Conservation (phyloP, 2,113 vertebrate species). For the Pomatostomus ruficeps region DNA sequence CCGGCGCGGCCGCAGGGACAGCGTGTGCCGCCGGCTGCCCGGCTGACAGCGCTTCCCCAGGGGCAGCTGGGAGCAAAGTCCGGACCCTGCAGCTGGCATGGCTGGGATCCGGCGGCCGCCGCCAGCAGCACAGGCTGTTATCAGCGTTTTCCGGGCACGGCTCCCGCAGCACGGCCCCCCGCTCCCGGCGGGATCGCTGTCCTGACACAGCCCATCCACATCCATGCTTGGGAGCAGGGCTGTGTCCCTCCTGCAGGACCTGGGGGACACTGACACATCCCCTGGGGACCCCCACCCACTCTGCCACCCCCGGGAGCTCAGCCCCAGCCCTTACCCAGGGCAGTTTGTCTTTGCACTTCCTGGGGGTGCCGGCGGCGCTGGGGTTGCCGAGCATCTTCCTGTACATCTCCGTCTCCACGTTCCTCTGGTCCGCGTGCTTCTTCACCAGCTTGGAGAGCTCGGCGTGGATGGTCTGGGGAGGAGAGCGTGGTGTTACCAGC, state of each 20-base stretch:
- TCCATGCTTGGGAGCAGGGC: fast-evolving
- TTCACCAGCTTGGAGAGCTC: conserved; percentile 95
- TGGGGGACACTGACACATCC: not conserved
- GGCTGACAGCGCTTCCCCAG: not conserved
- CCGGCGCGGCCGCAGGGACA: not conserved
- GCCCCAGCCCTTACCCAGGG: conserved; percentile 81
- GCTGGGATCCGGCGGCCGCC: fast-evolving
- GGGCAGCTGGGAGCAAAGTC: not conserved
- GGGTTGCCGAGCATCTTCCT: conserved; percentile 95
- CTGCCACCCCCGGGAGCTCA: not conserved
- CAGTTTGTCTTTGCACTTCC: conserved; percentile 76
- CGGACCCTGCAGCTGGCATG: not conserved
- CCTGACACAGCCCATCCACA: not conserved
- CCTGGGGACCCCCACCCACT: not conserved
- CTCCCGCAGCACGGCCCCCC: not conserved
- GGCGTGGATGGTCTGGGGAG: conserved; percentile 84
- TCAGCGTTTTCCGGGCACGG: not conserved
- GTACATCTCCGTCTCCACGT: conserved; percentile 90
- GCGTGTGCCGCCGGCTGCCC: not conserved
- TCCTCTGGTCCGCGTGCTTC: conserved; percentile 88
- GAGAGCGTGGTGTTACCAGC: fast-evolving
- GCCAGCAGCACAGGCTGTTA: not conserved
- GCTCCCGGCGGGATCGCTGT: not conserved
- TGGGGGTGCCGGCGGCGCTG: not conserved
- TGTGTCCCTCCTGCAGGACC: fast-evolving